These are phyloP conservation scores for Sapajus apella DNA, from an alignment of 2,113 vertebrate species.

Conservation along the genomic window DNA sequence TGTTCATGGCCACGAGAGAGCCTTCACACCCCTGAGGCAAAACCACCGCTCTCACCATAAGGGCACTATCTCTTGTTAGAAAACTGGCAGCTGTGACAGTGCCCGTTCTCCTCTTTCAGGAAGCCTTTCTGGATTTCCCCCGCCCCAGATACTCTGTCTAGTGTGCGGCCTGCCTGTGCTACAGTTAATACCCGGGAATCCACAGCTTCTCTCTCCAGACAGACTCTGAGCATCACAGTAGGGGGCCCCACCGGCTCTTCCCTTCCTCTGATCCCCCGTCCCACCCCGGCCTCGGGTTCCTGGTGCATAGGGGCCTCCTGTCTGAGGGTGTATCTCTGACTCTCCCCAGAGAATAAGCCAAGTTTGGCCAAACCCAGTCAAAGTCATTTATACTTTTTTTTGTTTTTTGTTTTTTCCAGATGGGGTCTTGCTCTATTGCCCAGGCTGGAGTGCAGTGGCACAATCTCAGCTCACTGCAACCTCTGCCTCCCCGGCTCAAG, in stretches of 20 bases:
- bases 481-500: no score
- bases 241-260: neutral
- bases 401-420: no score
- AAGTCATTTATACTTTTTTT: neutral
- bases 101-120: neutral
- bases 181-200: fast-evolving
- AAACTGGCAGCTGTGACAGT: fast-evolving
- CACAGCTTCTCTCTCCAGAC: neutral
- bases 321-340: neutral
- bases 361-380: neutral
- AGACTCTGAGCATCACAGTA: neutral
- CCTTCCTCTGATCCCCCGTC: fast-evolving
- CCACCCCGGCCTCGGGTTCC: neutral
- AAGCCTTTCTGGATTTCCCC: neutral
- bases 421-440: no score
- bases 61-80: neutral
- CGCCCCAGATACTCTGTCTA: fast-evolving
- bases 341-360: fast-evolving
- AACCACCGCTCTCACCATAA: neutral
- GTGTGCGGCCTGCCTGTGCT: fast-evolving
- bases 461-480: no score
- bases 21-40: neutral
- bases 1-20: neutral
- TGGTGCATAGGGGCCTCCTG: no score
- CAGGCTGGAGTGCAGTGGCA: no score